These are phyloP conservation scores for Brachylomia viminalis DNA, from an alignment of 2,888 invertebrate genomes.

Conservation along the genomic window DNA sequence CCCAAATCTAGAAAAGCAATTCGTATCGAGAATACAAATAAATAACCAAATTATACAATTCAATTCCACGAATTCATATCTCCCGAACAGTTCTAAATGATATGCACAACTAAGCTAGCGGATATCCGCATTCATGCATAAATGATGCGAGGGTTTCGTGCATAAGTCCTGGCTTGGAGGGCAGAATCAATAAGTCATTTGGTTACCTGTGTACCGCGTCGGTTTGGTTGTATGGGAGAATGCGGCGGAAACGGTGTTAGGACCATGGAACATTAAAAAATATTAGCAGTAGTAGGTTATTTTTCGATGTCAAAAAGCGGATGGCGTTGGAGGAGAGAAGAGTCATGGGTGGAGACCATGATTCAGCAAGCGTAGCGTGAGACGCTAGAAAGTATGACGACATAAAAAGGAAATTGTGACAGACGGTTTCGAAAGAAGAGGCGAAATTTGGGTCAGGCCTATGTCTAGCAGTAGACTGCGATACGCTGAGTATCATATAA, in stretches of 20 bases:
- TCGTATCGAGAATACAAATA: background rate
- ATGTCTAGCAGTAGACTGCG: background rate
- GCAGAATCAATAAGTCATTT: conserved; percentile 60
- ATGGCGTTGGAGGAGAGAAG: background rate
- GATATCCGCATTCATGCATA: conserved; percentile 54
- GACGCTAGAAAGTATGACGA: no score
- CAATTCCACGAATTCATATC: conserved; percentile 21
- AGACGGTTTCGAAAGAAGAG: background rate
- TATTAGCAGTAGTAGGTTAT: background rate
- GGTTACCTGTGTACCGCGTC: conserved; percentile 28
- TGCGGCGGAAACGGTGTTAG: background rate
- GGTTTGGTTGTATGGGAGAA: background rate
- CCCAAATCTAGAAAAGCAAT: background rate
- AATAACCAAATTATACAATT: conserved; percentile 22
- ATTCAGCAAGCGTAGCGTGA: background rate
- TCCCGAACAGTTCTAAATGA: conserved; percentile 30
- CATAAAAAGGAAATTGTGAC: background rate
- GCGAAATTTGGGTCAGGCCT: background rate
- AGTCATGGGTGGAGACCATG: background rate
- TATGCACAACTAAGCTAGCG: conserved; percentile 52
- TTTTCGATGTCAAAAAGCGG: no score
- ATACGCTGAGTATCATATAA: background rate
- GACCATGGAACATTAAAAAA: background rate
- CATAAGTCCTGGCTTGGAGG: conserved; percentile 27
- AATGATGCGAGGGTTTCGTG: conserved; percentile 41